Percentiles rank a stretch among this genome's conserved stretches.
Conservation (phyloP, 2,797 vertebrate species). For the Sebastiscus albofasciatus region DNA sequence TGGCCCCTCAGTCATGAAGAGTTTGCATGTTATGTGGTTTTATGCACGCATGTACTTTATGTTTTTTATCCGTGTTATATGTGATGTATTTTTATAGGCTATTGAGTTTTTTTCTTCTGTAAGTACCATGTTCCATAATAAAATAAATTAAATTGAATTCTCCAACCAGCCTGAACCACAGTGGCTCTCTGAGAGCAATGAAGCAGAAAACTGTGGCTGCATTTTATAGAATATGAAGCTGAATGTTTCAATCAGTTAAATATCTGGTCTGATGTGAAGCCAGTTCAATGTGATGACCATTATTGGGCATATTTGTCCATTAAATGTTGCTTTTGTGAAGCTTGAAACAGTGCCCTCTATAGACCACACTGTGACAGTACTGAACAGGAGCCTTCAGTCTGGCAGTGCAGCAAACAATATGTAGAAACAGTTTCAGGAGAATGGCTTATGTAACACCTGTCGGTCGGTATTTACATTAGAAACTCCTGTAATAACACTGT, state of each 20-base stretch:
- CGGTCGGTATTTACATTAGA: background rate
- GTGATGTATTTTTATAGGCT: background rate
- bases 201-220: conserved; percentile 38
- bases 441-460: background rate
- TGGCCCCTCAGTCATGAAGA: conserved; percentile 19
- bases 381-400: background rate
- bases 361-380: conserved; percentile 27
- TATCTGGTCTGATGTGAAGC: conserved; percentile 20
- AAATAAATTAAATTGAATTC: background rate
- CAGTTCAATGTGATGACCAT: conserved; percentile 18
- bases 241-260: conserved; percentile 23
- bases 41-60: background rate
- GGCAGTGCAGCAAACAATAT: background rate
- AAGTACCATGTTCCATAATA: background rate
- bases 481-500: conserved; percentile 13
- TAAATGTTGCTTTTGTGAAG: conserved; percentile 11
- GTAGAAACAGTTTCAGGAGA: background rate
- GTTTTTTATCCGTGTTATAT: background rate
- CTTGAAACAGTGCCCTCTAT: conserved; percentile 75
- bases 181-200: conserved; percentile 21
- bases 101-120: background rate
- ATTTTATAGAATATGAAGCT: conserved; percentile 27
- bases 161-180: conserved; percentile 16
- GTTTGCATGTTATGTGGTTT: conserved; percentile 2
- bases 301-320: conserved; percentile 3